phyloP scores from a whole-genome alignment of 2,797 vertebrate species.

The Sternotherus odoratus region DNA sequence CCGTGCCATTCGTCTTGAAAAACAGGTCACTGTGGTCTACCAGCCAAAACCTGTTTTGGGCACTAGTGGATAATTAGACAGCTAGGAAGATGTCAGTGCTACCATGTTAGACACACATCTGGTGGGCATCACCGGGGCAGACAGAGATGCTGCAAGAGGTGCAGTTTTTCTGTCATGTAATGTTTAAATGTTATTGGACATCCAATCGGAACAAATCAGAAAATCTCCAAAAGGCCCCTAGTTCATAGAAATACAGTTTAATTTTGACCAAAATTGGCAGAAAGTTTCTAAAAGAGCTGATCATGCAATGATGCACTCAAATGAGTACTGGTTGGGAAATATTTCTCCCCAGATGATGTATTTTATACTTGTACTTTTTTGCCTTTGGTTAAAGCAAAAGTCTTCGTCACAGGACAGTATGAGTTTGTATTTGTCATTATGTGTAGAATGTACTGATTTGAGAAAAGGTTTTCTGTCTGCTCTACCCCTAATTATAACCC shows the following conservation, averaged over 20 bases:
- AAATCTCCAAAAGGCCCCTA: neutral
- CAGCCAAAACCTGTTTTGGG: neutral
- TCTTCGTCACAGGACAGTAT: neutral
- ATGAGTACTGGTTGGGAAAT: neutral
- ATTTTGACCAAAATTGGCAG: neutral
- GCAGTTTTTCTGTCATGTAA: neutral
- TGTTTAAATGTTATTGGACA: neutral
- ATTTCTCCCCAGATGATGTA: neutral
- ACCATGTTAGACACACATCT: neutral
- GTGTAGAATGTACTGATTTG: neutral
- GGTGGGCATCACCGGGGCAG: neutral
- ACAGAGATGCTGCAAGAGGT: neutral
- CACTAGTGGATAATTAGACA: neutral
- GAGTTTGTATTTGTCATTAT: neutral
- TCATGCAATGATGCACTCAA: neutral
- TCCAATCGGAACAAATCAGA: neutral
- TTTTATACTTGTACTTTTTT: neutral
- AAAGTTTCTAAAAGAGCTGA: neutral
- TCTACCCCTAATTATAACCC: neutral
- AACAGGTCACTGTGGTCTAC: neutral
- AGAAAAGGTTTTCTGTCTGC: neutral
- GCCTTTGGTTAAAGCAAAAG: neutral
- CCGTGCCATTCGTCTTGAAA: neutral
- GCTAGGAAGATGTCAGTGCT: neutral
- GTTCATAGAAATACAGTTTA: neutral